These are phyloP conservation scores for Psephotus haematonotus DNA, from an alignment of 2,113 vertebrate genomes.

Conservation along the genomic window DNA sequence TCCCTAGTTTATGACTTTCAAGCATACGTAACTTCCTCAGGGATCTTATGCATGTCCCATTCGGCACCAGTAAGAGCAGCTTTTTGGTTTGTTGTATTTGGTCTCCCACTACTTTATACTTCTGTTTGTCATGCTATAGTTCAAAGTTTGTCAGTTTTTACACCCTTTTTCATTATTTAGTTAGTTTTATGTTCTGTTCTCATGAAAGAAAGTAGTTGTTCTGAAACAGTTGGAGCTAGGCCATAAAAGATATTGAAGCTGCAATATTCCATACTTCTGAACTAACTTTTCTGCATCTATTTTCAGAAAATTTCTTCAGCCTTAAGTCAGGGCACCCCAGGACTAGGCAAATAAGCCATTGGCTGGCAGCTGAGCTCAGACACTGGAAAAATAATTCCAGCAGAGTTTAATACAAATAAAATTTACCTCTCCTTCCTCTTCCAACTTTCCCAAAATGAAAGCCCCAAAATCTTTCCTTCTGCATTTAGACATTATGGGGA, in stretches of 20 bases:
- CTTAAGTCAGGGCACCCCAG: neutral
- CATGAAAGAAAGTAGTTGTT: neutral
- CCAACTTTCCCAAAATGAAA: neutral
- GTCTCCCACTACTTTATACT: neutral
- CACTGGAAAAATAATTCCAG: neutral
- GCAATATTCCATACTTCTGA: neutral
- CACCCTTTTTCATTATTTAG: neutral
- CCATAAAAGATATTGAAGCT: neutral
- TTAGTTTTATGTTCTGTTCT: neutral
- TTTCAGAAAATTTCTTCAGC: neutral
- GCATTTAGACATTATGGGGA: neutral
- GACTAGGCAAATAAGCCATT: neutral
- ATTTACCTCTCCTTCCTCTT: neutral
- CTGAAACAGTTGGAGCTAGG: neutral
- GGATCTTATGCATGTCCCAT: neutral
- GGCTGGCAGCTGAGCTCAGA: neutral
- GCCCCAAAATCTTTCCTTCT: neutral
- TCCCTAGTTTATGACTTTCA: neutral
- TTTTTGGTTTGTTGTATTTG: neutral
- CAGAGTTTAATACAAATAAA: neutral
- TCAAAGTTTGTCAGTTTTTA: neutral
- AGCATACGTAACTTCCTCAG: neutral
- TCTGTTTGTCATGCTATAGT: accelerated
- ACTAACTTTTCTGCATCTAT: neutral
- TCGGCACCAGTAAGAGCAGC: neutral